Conservation (phyloP, 2,113 vertebrate genomes). For the Eolophus roseicapilla region DNA sequence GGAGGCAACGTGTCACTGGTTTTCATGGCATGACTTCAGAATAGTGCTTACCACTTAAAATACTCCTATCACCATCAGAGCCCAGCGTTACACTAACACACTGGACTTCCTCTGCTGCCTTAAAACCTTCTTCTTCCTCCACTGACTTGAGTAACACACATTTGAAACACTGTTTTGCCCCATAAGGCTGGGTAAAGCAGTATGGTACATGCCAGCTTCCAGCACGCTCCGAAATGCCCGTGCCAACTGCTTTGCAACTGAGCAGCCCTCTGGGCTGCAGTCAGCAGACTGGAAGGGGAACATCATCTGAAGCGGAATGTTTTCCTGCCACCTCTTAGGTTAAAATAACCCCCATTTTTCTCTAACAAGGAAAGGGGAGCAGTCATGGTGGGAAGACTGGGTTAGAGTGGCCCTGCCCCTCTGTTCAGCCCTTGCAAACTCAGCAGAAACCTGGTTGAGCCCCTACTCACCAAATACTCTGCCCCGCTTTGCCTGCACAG, state of each 20-base stretch:
- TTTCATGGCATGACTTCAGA: slow-evolving; percentile 42
- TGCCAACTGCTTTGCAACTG: slow-evolving; percentile 17
- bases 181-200: not conserved
- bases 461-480: not conserved
- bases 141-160: not conserved
- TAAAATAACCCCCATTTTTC: not conserved
- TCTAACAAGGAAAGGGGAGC: not conserved
- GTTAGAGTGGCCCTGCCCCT: not conserved
- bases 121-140: not conserved
- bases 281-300: not conserved
- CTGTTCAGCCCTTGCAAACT: not conserved
- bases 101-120: not conserved
- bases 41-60: not conserved
- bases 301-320: not conserved
- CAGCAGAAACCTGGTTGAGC: not conserved
- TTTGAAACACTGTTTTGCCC: not conserved
- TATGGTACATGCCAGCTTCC: not conserved
- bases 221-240: not conserved
- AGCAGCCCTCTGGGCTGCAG: slow-evolving; percentile 22
- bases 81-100: accelerated
- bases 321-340: not conserved
- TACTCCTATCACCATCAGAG: not conserved
- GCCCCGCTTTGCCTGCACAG: not conserved
- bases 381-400: not conserved
- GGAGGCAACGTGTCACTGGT: not conserved